Evolutionary conservation across 2,797 vertebrate species (phyloP).

Genomic region (Cuniculus paca): DNA sequence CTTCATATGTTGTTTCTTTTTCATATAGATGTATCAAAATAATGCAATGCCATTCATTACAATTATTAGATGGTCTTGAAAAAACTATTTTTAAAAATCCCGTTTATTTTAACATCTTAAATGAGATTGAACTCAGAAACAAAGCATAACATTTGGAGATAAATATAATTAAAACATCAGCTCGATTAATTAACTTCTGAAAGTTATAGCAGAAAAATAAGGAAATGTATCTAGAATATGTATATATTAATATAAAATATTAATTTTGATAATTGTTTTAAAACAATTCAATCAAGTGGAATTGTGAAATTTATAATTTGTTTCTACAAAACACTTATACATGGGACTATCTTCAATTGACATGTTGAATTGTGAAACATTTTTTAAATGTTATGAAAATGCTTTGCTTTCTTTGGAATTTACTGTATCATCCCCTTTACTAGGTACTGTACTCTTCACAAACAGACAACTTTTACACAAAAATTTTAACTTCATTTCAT

Average conservation of each 20-base stretch:
- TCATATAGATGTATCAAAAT: conserved; percentile 33
- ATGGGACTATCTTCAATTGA: neutral
- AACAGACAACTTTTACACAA: neutral
- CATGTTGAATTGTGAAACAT: neutral
- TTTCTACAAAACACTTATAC: conserved; percentile 14
- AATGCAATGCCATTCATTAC: neutral
- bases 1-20: conserved; percentile 61
- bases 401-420: conserved; percentile 20
- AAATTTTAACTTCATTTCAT: neutral
- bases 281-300: neutral
- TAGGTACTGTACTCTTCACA: neutral
- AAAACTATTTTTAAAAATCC: neutral
- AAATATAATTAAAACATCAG: conserved; percentile 60
- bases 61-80: neutral
- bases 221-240: neutral
- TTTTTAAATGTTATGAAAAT: conserved; percentile 51
- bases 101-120: conserved; percentile 54
- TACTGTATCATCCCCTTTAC: neutral
- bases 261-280: conserved; percentile 22
- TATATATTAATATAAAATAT: neutral
- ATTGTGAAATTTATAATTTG: neutral
- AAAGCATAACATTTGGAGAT: neutral
- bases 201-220: conserved; percentile 20
- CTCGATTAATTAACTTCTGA: neutral
- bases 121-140: neutral